Conservation (phyloP, 2,888 invertebrate species). For the Gymnoscelis rufifasciata region DNA sequence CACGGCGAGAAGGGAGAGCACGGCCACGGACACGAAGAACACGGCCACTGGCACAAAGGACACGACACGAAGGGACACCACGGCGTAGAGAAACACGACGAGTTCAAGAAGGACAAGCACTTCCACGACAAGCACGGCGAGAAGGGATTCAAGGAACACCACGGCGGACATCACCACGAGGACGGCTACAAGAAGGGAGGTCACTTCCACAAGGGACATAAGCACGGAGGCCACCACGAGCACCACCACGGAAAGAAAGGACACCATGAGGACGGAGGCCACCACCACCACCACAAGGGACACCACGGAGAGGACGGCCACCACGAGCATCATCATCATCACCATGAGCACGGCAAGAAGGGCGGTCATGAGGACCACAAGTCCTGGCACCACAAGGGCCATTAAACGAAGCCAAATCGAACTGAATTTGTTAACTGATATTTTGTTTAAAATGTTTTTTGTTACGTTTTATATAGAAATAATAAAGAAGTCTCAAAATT, state of each 20-base stretch:
- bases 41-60: conserved; percentile 88
- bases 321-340: conserved; percentile 85
- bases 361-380: conserved; percentile 89
- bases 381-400: conserved; percentile 84
- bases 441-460: conserved; percentile 44
- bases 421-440: conserved; percentile 51
- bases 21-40: conserved; percentile 72
- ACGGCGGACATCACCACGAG: conserved; percentile 87
- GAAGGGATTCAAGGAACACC: conserved; percentile 86
- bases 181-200: conserved; percentile 89
- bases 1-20: conserved; percentile 83
- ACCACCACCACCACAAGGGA: conserved; percentile 87
- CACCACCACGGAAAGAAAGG: conserved; percentile 89
- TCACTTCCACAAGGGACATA: conserved; percentile 87
- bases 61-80: conserved; percentile 92
- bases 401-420: conserved; percentile 42
- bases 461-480: conserved; percentile 45
- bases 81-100: conserved; percentile 88
- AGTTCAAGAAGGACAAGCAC: conserved; percentile 90
- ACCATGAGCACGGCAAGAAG: conserved; percentile 86
- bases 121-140: conserved; percentile 91
- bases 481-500: conserved; percentile 3
- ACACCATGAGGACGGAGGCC: conserved; percentile 86
- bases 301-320: conserved; percentile 88
- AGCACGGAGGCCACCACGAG: conserved; percentile 86